Base-by-base conservation (phyloP, 2,797 vertebrate species). In the Triplophysa bombifrons region DNA sequence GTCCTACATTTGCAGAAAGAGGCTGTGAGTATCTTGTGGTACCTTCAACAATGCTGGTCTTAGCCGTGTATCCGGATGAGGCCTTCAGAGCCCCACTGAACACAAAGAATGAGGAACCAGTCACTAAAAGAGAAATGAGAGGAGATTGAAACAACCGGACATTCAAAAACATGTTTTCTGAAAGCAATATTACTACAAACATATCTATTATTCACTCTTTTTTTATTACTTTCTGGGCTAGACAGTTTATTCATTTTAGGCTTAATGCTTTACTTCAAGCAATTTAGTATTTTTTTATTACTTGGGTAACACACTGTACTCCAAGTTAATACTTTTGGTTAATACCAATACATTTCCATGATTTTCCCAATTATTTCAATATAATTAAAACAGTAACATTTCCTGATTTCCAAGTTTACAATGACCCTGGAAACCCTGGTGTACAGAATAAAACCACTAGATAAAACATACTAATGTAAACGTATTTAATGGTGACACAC, bases 41-140 rank as follows among this genome's bases (percentile, higher is more conserved):
- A 99, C 98, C 98, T 98, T 99, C 98, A 38, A 99, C 98, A 44
- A 99, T 99, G 91, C 98, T 99, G 88, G 97, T 98, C 90, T 99
- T 99, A 85, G 98, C 98, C 82, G 98, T 93, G 89, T 93, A 98
- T 80, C 98, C 98, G 0, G 96, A 98, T 56, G 97, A 98, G 60
- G 96, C 91, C 90, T 99, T 99, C 90, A 99, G 90, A 86, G 98
- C 96, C 8, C 98, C 98, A 44, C 97, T 99, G 93, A 99, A 99
- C 86, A 99, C 98, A 87, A 99, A 98, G 92, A 99, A 99, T 89
- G 96, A 98, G 89, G 98, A 95, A 80, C 98, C 98, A 41, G 98
- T 99, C 80, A 99, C 98, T 99, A 90, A 44, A 90, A 90, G 8
- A 86, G 84, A 65, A 87, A 84, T 3, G 69, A 55, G 27, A 75